Percentiles rank a stretch among this genome's conserved stretches.
These are phyloP conservation scores for Aphaenogaster floridana DNA, from an alignment of 1,140 invertebrate genomes.

Conservation along the genomic window DNA sequence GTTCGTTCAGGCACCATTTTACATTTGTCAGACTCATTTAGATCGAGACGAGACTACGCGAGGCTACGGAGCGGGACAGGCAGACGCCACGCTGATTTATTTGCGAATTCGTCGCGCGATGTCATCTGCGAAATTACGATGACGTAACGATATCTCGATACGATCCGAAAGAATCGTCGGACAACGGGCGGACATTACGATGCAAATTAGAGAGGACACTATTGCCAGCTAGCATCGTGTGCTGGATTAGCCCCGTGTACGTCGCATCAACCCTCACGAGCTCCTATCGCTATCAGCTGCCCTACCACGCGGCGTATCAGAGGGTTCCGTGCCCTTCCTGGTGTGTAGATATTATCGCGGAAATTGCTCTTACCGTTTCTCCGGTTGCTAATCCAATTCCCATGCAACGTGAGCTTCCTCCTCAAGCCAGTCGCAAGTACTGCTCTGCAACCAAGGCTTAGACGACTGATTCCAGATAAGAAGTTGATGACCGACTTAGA, in stretches of 20 bases:
- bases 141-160: constrained; percentile 29
- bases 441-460: constrained; percentile 38
- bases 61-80: neutral
- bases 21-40: neutral
- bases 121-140: constrained; percentile 26
- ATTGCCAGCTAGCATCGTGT: constrained; percentile 20
- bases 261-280: constrained; percentile 41
- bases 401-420: constrained; percentile 57
- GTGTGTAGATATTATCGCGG: constrained; percentile 74
- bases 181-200: constrained; percentile 41
- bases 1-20: neutral
- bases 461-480: constrained; percentile 74
- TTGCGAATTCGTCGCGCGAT: neutral
- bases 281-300: constrained; percentile 42
- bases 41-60: neutral
- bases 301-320: constrained; percentile 61
- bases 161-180: constrained; percentile 42
- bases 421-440: constrained; percentile 4
- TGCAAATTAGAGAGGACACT: constrained; percentile 46
- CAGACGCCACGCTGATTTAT: constrained; percentile 13
- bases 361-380: constrained; percentile 79
- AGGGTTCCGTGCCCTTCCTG: constrained; percentile 39
- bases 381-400: constrained; percentile 77
- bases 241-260: constrained; percentile 18
- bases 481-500: constrained; percentile 67